Evolutionary conservation across 37 sponge, comb jelly and placozoan genomes (phyloP), one percentile per base, ranked within the genome.

Genomic region (Haliclona indistincta): DNA sequence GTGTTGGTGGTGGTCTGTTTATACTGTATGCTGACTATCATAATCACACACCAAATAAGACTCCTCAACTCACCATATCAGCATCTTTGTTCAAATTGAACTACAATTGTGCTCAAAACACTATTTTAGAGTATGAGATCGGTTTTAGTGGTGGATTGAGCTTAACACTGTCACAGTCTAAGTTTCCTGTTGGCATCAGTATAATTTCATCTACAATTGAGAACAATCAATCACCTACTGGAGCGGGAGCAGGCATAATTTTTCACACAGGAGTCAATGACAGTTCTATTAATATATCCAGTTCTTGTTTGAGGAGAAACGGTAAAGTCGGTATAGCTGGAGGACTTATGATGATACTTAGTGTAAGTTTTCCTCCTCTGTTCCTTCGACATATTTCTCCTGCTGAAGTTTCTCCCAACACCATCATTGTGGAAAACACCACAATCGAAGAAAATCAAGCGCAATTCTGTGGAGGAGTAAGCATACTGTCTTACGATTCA

Each of bases 111-210:
- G n/a, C 26, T 58, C n/a, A n/a, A n/a, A n/a, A n/a, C n/a, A 34
- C 3, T 2, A 56, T 70, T 2, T 78, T 67, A 45, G 34, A 37
- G 0, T 23, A 73, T 32, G n/a, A n/a, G n/a, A n/a, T n/a, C n/a
- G 78, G 79, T 38, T 73, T 63, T 35, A 70, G 79, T 28, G 86
- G 80, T 15, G 86, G 86, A 3, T 43, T 86, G 6, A 56, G 80
- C 15, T 29, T 86, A 1, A 54, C 71, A 6, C 58, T 86, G 33
- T 44, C 74, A 32, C 80, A 86, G 26, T 15, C 1, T 15, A 54
- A 38, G 0, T 84, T 52, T 26, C 13, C 66, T 1, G 78, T 78
- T 33, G 52, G 28, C 54, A 43, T 71, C 26, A 32, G 37, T 19
- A 64, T 84, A 6, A 15, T 19, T 13, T 3, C 41, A 40, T 51